These are phyloP conservation scores for Chionomys nivalis DNA, from an alignment of 2,113 vertebrate genomes.

Conservation along the genomic window DNA sequence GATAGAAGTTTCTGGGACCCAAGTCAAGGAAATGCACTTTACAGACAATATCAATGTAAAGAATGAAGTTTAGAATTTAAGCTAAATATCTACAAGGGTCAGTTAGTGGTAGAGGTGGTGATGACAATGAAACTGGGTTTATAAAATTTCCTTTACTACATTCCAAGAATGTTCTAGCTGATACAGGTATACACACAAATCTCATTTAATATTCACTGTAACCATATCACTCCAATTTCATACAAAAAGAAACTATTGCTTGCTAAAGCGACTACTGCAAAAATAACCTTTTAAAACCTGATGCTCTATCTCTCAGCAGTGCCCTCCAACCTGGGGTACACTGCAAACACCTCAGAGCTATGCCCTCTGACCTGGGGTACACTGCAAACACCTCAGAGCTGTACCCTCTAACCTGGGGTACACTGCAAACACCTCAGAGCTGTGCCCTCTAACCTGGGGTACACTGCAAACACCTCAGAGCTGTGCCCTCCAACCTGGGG, in stretches of 20 bases:
- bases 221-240: not conserved
- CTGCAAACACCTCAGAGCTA: too few relatives aligned
- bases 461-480: not conserved
- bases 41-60: not conserved
- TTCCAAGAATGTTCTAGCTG: not conserved
- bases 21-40: not conserved
- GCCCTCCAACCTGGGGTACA: too few relatives aligned
- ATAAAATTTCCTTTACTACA: not conserved
- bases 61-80: not conserved
- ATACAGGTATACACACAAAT: not conserved
- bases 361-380: not conserved
- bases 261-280: not conserved
- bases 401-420: not conserved
- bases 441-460: not conserved
- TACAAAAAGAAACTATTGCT: not conserved
- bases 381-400: not conserved
- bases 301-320: too few relatives aligned
- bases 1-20: not conserved
- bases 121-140: not conserved
- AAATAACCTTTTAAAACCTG: not conserved
- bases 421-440: too few relatives aligned
- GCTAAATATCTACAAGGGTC: not conserved
- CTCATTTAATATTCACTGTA: not conserved
- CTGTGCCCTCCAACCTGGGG: not conserved
- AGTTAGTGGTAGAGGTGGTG: not conserved